phyloP scores from a whole-genome alignment of 2,888 invertebrate genomes.

The Kuschelorhynchus macadamiae region DNA sequence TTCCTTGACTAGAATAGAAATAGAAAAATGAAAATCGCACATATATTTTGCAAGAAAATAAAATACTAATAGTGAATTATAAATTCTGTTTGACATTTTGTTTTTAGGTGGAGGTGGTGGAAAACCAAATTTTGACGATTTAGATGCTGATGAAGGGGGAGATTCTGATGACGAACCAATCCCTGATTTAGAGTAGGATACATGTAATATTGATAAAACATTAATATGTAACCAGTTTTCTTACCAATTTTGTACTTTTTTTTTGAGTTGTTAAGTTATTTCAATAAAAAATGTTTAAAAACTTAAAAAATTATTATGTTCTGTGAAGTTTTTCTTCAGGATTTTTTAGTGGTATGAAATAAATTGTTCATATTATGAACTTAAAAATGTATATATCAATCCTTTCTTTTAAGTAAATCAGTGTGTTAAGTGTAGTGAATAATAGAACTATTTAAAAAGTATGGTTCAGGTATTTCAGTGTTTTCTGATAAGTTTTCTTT shows the following conservation, averaged over 20 bases:
- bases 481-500: too few species aligned
- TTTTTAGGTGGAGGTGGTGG: constrained; percentile 60
- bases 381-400: constrained; percentile 1
- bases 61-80: too few species aligned
- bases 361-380: background rate
- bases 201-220: constrained; percentile 44
- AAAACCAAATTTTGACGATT: constrained; percentile 82
- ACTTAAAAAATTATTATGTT: constrained; percentile 11
- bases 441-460: too few species aligned
- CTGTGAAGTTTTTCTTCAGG: background rate
- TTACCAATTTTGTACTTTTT: constrained; percentile 33
- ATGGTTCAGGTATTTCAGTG: too few species aligned
- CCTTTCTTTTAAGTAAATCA: too few species aligned
- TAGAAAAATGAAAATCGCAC: too few species aligned
- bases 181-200: constrained; percentile 78
- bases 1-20: too few species aligned
- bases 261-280: constrained; percentile 34
- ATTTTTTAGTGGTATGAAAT: background rate
- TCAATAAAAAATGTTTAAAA: constrained; percentile 24
- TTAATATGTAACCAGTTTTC: constrained; percentile 18
- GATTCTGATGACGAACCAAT: constrained; percentile 88
- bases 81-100: too few species aligned
- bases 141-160: constrained; percentile 73
- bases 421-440: too few species aligned
- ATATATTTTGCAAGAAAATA: too few species aligned